Evolutionary conservation across 2,113 vertebrate species (phyloP).

Genomic region (Hypomesus transpacificus): DNA sequence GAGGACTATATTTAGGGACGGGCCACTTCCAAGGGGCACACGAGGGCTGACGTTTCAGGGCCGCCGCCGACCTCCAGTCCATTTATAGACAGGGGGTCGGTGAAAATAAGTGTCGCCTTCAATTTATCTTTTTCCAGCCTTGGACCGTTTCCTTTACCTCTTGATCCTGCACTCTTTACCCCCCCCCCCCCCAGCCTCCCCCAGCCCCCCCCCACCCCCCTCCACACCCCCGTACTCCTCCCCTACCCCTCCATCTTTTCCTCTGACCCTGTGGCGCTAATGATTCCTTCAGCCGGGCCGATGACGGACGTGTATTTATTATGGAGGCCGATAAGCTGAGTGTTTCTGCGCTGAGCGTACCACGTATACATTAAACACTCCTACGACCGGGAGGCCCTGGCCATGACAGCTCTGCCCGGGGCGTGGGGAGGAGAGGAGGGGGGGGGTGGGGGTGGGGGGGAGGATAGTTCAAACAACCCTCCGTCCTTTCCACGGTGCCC

Average conservation of each 20-base stretch:
- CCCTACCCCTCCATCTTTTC: constrained; percentile 37
- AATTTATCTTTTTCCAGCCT: constrained; percentile 71
- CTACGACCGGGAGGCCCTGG: constrained; percentile 69
- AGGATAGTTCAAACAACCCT: neutral
- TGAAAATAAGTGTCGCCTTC: constrained; percentile 79
- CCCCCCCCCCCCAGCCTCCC: neutral
- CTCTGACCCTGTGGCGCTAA: constrained; percentile 76
- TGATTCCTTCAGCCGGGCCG: constrained; percentile 76
- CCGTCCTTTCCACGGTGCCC: neutral
- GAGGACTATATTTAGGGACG: constrained; percentile 73
- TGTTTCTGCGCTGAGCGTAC: constrained; percentile 67
- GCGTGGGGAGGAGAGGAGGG: constrained; percentile 7
- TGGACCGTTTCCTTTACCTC: constrained; percentile 82
- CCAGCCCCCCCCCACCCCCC: constrained; percentile 64
- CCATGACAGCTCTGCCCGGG: constrained; percentile 76
- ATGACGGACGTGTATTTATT: constrained; percentile 79
- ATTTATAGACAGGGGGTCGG: constrained; percentile 79
- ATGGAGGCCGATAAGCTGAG: constrained; percentile 67
- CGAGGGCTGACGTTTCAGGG: constrained; percentile 59
- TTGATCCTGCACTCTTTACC: constrained; percentile 55
- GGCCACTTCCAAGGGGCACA: constrained; percentile 69
- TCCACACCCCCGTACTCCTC: constrained; percentile 59
- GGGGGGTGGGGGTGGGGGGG: no score
- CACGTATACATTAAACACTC: constrained; percentile 63
- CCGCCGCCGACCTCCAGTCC: constrained; percentile 69